phyloP scores from a whole-genome alignment of 92 coral and sea anemone genomes.

The Actinostola sp. region DNA sequence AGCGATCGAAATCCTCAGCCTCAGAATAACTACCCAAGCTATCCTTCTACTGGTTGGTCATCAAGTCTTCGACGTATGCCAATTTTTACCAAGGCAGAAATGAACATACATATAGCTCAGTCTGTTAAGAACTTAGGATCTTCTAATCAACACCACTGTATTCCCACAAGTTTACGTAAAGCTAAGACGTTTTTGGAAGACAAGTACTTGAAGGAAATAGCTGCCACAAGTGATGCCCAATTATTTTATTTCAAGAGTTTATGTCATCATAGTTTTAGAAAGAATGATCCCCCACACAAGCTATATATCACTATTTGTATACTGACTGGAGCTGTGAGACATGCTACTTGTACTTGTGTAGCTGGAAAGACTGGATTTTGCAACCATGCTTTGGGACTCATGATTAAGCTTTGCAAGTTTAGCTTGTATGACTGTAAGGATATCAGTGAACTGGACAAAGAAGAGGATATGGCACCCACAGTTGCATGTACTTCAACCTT shows the following conservation, averaged over 20 bases:
- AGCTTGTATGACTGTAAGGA: conserved; percentile 56
- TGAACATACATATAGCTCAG: conserved; percentile 33
- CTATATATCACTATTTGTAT: conserved; percentile 45
- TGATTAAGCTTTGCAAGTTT: conserved; percentile 64
- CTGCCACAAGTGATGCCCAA: conserved; percentile 34
- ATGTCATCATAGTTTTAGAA: conserved; percentile 55
- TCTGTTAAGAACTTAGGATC: conserved; percentile 21
- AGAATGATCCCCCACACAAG: conserved; percentile 49
- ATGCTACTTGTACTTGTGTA: conserved; percentile 60
- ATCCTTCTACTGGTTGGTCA: conserved; percentile 34
- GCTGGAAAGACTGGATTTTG: conserved; percentile 65
- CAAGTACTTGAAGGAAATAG: conserved; percentile 52
- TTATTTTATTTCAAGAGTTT: conserved; percentile 35
- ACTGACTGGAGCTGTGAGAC: conserved; percentile 40
- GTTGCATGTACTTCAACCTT: conserved; percentile 66
- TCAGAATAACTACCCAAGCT: no score
- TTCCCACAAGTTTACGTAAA: conserved; percentile 56
- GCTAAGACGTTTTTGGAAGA: conserved; percentile 69
- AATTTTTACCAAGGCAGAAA: conserved; percentile 40
- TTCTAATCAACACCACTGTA: background rate
- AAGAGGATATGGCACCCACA: conserved; percentile 59
- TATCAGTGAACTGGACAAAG: conserved; percentile 40
- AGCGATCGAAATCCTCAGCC: no score
- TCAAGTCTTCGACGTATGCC: conserved; percentile 29
- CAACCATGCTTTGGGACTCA: conserved; percentile 57